Base-by-base conservation (phyloP, 2,888 invertebrate species). In the Pherbina coryleti region DNA sequence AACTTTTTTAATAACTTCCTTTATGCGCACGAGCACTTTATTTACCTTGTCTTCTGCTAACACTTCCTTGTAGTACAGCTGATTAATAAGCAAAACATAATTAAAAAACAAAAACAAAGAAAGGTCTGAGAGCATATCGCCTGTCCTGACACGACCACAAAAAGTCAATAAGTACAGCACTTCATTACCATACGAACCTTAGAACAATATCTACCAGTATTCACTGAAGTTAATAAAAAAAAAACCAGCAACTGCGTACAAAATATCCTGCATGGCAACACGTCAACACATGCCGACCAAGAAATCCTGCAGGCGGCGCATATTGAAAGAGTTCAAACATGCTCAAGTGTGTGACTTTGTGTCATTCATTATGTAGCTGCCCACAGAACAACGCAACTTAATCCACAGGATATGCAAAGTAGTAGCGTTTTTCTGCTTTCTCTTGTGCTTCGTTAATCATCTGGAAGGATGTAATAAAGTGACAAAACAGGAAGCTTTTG, bases 81-180 rank as follows among this genome's bases (percentile, higher is more conserved):
- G 72, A 77, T 79, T 66, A 75, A 53, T 75, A 69, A 79, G 75
- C 44, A 55, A 62, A 69, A 67, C 37, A 72, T 75, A 75, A 75
- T 64, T 75, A 66, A 67, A 37, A 31, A 66, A 76, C 37, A 60
- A 64, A 53, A 76, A 44, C n/a, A n/a, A n/a, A n/a, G n/a, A 44
- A 3, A 11, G 11, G 2, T 14, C 62, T 79, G 66, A 62, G 55
- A 62, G 31, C 70, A 53, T 51, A 28, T 25, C 31, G 66, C 75
- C 60, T 76, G 69, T 69, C 49, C 60, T 44, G n/a, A 31, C 11
- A 53, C 28, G 22, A 11, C 51, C 31, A 11, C 31, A 25, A 62
- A 51, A 78, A 70, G 70, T 64, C 75, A 75, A 78, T 70, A 78
- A 14, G 49, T 44, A 49, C 57, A 44, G 60, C 70, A 55, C 70